Base-by-base conservation (phyloP, 2,113 vertebrate genomes). In the Triplophysa rosa region DNA sequence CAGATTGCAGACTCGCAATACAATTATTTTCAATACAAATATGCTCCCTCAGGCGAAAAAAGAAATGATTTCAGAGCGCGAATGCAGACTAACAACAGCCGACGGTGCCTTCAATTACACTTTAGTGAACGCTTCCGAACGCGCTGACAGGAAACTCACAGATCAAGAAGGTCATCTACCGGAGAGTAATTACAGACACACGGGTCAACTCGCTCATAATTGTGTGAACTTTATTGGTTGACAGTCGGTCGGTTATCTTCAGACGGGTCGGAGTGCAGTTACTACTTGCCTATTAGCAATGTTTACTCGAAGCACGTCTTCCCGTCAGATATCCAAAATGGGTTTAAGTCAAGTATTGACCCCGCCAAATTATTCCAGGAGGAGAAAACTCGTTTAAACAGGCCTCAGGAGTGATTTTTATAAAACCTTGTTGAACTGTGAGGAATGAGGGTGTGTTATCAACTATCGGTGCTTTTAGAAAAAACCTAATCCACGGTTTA, bases 21-120 rank as follows among this genome's bases (percentile, higher is more conserved):
- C 40, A 82, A 77, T 84, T 78, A 69, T 75, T 64, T 59, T 79
- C 71, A 65, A 78, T 69, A 69, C 40, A 80, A 86, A 79, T 78
- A 75, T 45, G 16, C 42, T 73, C 16, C 63, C 65, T 85, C 49
- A 42, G 63, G 49, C 7, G 24, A 63, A 73, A 63, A 37, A 52
- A 24, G 23, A 13, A 11, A 16, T 52, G 13, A 52, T 52, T 47
- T 14, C 26, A 14, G 37, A 74, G 47, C 16, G 33, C 0, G 1
- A 58, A 21, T 24, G 12, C 17, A 24, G 33, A 40, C 11, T 4
- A 24, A 16, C 10, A 52, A 76, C 12, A 47, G 59, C 59, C 68
- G 70, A 61, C 73, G 29, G 59, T 74, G n/a, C n/a, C 29, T 49
- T 65, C 40, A 68, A 70, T 77, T 75, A 65, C 21, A 76, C 23